Evolutionary conservation across 2,797 vertebrate genomes (phyloP).

Genomic region (Perdix hodgsoniae): DNA sequence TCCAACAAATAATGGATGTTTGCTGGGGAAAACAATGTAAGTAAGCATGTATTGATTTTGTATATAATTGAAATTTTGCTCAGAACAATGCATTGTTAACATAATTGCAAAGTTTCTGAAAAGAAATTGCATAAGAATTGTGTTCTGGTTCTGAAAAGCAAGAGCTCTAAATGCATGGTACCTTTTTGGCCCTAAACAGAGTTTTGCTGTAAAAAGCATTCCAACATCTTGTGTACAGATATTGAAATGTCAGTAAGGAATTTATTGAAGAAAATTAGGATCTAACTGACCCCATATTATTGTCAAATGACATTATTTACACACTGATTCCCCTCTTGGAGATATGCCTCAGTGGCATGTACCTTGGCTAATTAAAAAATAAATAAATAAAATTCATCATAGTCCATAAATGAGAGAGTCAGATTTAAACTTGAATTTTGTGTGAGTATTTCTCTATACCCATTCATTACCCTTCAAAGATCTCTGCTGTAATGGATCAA

Average conservation of each 20-base stretch:
- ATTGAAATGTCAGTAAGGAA: background rate
- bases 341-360: background rate
- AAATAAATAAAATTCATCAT: background rate
- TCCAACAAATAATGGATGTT: background rate
- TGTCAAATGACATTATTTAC: background rate
- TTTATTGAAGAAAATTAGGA: background rate
- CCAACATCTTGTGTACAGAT: background rate
- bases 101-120: background rate
- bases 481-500: slow-evolving; percentile 11
- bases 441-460: background rate
- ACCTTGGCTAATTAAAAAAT: background rate
- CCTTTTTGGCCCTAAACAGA: background rate
- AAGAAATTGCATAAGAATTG: background rate
- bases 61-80: background rate
- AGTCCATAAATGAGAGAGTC: background rate
- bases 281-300: background rate
- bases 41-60: background rate
- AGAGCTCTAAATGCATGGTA: background rate
- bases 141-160: background rate
- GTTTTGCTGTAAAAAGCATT: background rate
- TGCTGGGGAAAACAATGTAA: background rate
- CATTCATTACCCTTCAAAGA: slow-evolving; percentile 46
- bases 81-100: background rate
- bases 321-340: background rate
- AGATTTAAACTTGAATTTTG: background rate